Evolutionary conservation across 2,797 vertebrate species (phyloP).

Genomic region (Mallotus villosus): DNA sequence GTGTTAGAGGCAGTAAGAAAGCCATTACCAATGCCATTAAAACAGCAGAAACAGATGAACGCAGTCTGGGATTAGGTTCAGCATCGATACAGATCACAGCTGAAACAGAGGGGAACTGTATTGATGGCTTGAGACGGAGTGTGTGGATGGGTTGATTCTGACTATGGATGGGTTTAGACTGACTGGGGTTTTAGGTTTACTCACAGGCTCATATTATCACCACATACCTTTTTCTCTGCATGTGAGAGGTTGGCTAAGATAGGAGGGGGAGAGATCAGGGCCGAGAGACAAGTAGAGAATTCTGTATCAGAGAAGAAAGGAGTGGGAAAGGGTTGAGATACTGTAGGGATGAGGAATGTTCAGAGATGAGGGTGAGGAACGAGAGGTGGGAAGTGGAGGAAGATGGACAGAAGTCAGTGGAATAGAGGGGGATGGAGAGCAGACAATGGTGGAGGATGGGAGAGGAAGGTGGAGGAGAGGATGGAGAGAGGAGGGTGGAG

Average conservation of each 20-base stretch:
- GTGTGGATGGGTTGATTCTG: constrained; percentile 12
- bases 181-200: constrained; percentile 7
- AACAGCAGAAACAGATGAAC: constrained; percentile 27
- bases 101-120: constrained; percentile 3
- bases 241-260: constrained; percentile 50
- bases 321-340: no score
- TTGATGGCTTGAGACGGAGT: no score
- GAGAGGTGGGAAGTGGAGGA: not conserved
- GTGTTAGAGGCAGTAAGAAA: constrained; percentile 1
- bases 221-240: constrained; percentile 35
- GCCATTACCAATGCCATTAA: constrained; percentile 32
- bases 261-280: constrained; percentile 38
- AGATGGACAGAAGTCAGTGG: not conserved
- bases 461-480: not conserved
- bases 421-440: not conserved
- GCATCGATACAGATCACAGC: constrained; percentile 5
- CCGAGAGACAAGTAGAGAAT: constrained; percentile 27
- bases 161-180: not conserved
- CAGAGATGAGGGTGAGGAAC: not conserved
- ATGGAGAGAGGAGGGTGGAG: constrained; percentile 10
- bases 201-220: constrained; percentile 16
- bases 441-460: not conserved
- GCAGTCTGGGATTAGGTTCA: constrained; percentile 32
- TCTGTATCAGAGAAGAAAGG: constrained; percentile 17
- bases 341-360: constrained; percentile 6